Evolutionary conservation across 2,113 vertebrate species (phyloP).

Genomic region (Channa maculata): DNA sequence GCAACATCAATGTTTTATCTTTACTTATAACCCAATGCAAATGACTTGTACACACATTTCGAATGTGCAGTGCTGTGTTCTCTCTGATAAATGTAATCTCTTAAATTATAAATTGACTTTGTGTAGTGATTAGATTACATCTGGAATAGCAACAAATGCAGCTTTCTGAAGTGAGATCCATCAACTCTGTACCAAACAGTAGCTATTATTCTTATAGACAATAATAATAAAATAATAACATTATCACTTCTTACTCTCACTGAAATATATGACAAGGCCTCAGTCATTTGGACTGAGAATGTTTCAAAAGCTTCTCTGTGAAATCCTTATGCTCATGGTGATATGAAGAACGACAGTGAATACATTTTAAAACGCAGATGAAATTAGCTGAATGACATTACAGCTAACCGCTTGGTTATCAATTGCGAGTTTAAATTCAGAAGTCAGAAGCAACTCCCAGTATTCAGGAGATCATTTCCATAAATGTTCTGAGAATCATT

Average conservation of each 20-base stretch:
- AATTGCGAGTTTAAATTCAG: slow-evolving; percentile 56
- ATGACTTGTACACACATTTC: background rate
- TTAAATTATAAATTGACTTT: slow-evolving; percentile 11
- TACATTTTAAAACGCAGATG: slow-evolving; percentile 46
- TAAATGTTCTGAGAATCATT: slow-evolving; percentile 68
- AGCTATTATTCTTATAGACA: slow-evolving; percentile 27
- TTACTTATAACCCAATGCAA: background rate
- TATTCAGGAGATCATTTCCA: slow-evolving; percentile 62
- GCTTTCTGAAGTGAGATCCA: slow-evolving; percentile 28
- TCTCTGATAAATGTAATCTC: slow-evolving; percentile 12
- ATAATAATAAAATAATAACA: slow-evolving; percentile 27
- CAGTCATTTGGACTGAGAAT: slow-evolving; percentile 37
- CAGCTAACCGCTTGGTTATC: slow-evolving; percentile 49
- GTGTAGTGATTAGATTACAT: slow-evolving; percentile 6
- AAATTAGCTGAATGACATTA: slow-evolving; percentile 46
- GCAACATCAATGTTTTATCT: background rate
- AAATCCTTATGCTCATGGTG: slow-evolving; percentile 42
- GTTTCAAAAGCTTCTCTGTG: slow-evolving; percentile 48
- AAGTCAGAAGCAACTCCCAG: slow-evolving; percentile 56
- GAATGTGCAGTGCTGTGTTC: background rate
- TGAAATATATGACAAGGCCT: slow-evolving; percentile 48
- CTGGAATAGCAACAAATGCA: slow-evolving; percentile 17
- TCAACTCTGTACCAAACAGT: slow-evolving; percentile 27
- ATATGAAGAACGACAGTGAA: slow-evolving; percentile 45
- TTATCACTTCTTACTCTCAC: slow-evolving; percentile 48